Conservation (phyloP, 2,113 vertebrate genomes). For the Dipodomys ordii region DNA sequence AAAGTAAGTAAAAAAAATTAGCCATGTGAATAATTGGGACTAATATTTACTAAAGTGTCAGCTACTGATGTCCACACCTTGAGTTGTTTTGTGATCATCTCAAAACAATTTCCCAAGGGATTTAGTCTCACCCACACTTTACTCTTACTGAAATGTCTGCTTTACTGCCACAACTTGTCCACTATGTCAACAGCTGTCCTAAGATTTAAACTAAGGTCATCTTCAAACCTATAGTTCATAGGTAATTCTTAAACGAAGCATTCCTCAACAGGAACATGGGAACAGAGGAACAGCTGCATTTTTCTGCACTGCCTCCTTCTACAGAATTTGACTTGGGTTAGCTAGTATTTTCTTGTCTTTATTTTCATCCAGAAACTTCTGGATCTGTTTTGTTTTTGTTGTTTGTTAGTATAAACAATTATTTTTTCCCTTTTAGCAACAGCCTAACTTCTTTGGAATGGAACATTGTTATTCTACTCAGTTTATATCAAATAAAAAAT, state of each 20-base stretch:
- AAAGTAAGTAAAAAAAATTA: background rate
- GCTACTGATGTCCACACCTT: background rate
- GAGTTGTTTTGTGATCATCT: background rate
- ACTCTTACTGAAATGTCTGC: background rate
- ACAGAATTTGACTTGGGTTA: background rate
- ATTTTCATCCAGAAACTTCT: background rate
- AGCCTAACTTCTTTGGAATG: slow-evolving; percentile 56
- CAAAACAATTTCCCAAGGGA: background rate
- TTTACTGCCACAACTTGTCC: background rate
- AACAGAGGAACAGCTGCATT: background rate
- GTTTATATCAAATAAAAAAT: slow-evolving; percentile 73
- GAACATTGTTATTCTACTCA: slow-evolving; percentile 53
- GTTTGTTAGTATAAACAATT: background rate
- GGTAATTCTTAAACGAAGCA: background rate
- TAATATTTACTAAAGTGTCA: background rate
- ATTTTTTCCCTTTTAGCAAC: background rate
- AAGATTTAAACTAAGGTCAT: background rate
- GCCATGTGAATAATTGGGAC: background rate
- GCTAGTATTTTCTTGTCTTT: background rate
- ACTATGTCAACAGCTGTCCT: background rate
- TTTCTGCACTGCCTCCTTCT: background rate
- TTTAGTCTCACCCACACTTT: background rate
- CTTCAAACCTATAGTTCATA: background rate
- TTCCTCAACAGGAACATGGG: background rate
- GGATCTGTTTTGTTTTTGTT: background rate